Percentiles rank a stretch among this genome's conserved stretches.
Conservation (phyloP, 2,113 vertebrate species). For the Nicator chloris region DNA sequence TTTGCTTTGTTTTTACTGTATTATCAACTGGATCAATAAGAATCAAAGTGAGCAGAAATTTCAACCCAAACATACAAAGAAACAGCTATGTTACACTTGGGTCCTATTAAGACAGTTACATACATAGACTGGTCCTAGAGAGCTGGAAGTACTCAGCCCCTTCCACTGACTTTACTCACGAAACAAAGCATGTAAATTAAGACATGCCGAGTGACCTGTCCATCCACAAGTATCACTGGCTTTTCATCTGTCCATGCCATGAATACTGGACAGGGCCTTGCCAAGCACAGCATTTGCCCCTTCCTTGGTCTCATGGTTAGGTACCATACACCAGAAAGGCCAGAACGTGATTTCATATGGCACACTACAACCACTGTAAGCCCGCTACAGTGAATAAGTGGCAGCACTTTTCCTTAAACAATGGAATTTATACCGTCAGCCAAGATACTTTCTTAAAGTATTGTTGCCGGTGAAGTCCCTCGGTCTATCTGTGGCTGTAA, state of each 20-base stretch:
- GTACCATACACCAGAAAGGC: background rate
- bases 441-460: background rate
- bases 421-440: background rate
- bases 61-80: background rate
- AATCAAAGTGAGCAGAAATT: background rate
- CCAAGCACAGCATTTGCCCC: background rate
- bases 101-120: background rate
- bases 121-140: background rate
- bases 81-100: background rate
- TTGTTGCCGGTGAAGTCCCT: background rate
- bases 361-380: background rate
- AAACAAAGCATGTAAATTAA: background rate
- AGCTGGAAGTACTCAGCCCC: rapidly evolving
- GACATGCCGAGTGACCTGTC: background rate
- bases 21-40: background rate
- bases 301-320: background rate
- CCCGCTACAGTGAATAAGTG: background rate
- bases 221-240: background rate
- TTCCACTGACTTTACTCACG: rapidly evolving
- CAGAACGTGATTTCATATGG: rapidly evolving
- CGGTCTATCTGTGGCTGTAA: rapidly evolving
- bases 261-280: background rate
- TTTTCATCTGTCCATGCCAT: background rate
- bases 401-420: background rate
- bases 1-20: background rate